Base-by-base conservation (phyloP, 1,140 invertebrate species). In the Danaus melanippus region DNA sequence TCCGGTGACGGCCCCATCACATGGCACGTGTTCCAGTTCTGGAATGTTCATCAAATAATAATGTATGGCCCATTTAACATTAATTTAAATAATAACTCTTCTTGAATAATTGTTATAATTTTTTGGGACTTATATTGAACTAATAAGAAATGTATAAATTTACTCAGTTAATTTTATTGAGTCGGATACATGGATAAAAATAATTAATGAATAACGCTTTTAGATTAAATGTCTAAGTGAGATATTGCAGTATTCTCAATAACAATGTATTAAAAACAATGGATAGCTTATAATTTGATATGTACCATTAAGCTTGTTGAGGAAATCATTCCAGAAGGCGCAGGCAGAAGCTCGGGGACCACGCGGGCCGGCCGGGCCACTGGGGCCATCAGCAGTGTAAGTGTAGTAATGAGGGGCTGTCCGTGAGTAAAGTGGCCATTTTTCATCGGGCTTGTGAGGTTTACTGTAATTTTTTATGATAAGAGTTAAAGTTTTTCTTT, bases 301-400 rank as follows among this genome's bases (percentile, higher is more conserved):
- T 15, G 89, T 91, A 85, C 91, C 92, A 79, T 91, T 91, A 58
- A 96, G 90, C 81, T 92, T 92, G 46, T 96, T 96, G 72, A 98
- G 89, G 84, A 98, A 97, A 56, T 96, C 91, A 72, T 97, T 97
- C 97, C 97, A 98, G 86, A 98, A 98, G 45, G 95, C 95, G 76
- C 97, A 98, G 12, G 95, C 90, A 42, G 94, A 93, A 46, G 94
- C 92, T 46, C 95, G 87, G 1, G 95, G 96, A 51, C 95, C 96
- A 61, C 91, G 91, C 3, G 94, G 94, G 9, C 90, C 87, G 2
- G 91, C 92, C 15, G 84, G 89, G 11, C 91, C 90, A 21, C 91
- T 92, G 46, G 84, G 88, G 11, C 91, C 90, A 65, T 95, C 92
- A 0, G 94, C 93, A 62, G 96, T 93, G 76, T 97, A 94, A 66